Conservation (phyloP, 1,140 invertebrate genomes). For the Drosophila quadrilineata region DNA sequence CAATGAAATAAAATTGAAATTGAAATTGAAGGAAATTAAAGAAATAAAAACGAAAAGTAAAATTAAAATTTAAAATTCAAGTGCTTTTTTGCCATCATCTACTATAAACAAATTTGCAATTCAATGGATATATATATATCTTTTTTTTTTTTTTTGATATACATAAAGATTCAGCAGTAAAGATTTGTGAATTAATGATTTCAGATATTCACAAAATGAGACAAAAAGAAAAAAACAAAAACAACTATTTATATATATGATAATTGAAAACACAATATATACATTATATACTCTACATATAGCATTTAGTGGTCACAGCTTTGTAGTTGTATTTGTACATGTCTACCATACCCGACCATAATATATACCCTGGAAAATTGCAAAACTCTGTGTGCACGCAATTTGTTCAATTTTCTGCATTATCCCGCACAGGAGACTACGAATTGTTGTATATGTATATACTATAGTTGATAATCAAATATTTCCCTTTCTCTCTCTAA, state of each 20-base stretch:
- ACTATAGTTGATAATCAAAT: too few relatives aligned
- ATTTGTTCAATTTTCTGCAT: too few relatives aligned
- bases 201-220: too few relatives aligned
- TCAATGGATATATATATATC: neutral
- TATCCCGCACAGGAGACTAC: too few relatives aligned
- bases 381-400: too few relatives aligned
- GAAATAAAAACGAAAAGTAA: neutral
- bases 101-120: too few relatives aligned
- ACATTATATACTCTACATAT: slow-evolving; percentile 20
- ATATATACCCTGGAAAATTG: slow-evolving; percentile 20
- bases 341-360: slow-evolving; percentile 22
- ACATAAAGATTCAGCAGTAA: slow-evolving; percentile 59
- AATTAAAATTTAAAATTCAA: too few relatives aligned
- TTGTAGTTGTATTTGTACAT: slow-evolving; percentile 38
- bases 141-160: slow-evolving; percentile 11
- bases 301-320: slow-evolving; percentile 42
- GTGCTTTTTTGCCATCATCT: too few relatives aligned
- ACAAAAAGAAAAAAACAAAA: too few relatives aligned
- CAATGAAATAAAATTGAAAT: slow-evolving; percentile 26
- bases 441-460: too few relatives aligned
- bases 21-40: slow-evolving; percentile 24
- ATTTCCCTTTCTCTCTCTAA: too few relatives aligned
- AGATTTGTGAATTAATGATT: slow-evolving; percentile 70
- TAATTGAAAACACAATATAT: slow-evolving; percentile 23
- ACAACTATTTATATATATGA: slow-evolving; percentile 39